Conservation (phyloP, 2,888 invertebrate genomes). For the Machimus atricapillus region DNA sequence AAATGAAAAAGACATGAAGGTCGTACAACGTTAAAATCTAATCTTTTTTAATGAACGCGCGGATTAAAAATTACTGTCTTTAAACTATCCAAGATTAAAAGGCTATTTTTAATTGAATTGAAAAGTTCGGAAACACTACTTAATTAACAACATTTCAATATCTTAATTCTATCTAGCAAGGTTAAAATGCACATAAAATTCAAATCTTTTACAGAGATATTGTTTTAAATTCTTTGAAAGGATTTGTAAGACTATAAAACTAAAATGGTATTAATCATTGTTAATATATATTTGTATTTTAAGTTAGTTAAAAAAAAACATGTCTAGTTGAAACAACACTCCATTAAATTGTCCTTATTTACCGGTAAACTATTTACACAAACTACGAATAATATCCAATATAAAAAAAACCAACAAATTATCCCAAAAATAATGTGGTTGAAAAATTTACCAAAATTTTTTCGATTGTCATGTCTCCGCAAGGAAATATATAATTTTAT, state of each 20-base stretch:
- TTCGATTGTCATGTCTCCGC: constrained; percentile 58
- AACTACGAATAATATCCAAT: neutral
- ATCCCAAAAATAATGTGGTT: neutral
- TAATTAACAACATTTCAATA: neutral
- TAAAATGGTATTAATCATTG: neutral
- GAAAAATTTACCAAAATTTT: constrained; percentile 54
- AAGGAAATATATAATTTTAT: constrained; percentile 47
- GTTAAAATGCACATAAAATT: neutral
- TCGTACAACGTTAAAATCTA: no score
- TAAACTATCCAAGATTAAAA: neutral
- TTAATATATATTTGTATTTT: neutral
- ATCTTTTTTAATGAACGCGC: no score
- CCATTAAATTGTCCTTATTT: neutral
- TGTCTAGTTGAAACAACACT: constrained; percentile 8
- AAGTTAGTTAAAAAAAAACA: neutral
- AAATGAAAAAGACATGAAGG: no score
- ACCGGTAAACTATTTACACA: neutral
- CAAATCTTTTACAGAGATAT: no score
- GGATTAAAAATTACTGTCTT: no score
- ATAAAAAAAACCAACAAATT: neutral
- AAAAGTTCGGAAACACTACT: neutral
- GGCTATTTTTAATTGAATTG: neutral
- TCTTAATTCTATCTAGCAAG: neutral
- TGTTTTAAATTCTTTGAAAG: neutral
- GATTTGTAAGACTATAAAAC: neutral